Conservation (phyloP, 2,113 vertebrate species). For the Fulmarus glacialis region DNA sequence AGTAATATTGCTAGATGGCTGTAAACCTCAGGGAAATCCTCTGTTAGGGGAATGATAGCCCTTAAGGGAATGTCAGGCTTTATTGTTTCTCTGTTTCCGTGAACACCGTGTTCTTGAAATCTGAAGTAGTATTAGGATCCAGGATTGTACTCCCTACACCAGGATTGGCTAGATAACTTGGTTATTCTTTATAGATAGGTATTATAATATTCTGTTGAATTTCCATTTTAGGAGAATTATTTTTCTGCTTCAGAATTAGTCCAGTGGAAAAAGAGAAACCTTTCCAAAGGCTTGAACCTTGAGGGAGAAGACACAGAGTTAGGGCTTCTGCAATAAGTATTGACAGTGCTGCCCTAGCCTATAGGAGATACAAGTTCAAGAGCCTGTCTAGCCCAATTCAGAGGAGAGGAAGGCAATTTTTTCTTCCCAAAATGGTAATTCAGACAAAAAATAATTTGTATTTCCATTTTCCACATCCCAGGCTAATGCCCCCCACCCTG, state of each 20-base stretch:
- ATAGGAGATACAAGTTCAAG: not conserved
- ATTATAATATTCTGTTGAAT: not conserved
- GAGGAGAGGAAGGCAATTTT: not conserved
- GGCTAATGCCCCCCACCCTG: not conserved
- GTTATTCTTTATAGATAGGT: not conserved
- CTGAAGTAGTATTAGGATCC: not conserved
- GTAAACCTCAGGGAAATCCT: constrained; percentile 45
- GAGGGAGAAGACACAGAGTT: not conserved
- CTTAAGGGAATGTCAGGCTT: not conserved
- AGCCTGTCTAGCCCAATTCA: not conserved
- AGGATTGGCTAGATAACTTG: not conserved
- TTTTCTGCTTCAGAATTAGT: not conserved
- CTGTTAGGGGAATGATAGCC: not conserved
- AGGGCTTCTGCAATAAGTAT: not conserved
- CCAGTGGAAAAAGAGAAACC: not conserved
- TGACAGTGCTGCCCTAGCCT: not conserved
- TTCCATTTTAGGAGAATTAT: not conserved
- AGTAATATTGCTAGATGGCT: constrained; percentile 1
- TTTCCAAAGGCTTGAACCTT: not conserved
- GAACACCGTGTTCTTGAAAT: not conserved
- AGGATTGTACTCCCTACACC: not conserved
- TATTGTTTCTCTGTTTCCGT: not conserved
- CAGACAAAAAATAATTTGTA: not conserved
- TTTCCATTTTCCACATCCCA: not conserved
- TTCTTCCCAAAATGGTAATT: not conserved